phyloP scores from a whole-genome alignment of 1,140 invertebrate genomes.

The Tetramorium parvispinum region DNA sequence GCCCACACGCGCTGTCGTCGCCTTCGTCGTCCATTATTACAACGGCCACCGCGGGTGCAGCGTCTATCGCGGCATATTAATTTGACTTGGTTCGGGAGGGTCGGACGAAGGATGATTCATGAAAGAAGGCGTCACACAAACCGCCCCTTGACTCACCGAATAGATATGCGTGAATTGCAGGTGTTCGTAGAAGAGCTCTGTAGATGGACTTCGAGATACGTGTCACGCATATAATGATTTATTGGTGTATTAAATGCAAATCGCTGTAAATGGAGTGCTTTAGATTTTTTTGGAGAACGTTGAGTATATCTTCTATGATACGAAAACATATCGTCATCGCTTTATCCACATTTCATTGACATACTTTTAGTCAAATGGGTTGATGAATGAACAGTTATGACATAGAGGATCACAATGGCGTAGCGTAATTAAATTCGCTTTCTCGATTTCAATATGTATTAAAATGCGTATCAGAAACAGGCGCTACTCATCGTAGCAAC shows the following conservation, averaged over 20 bases:
- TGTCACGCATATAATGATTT: conserved; percentile 18
- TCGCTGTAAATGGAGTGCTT: not conserved
- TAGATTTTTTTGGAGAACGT: not conserved
- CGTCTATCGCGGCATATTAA: conserved; percentile 54
- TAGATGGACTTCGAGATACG: conserved; percentile 14
- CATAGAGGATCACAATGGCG: not conserved
- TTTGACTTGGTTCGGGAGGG: conserved; percentile 18
- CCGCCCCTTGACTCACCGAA: conserved; percentile 30
- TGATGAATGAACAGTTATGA: not conserved
- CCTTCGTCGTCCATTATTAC: conserved; percentile 37
- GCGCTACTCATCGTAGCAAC: conserved; percentile 33
- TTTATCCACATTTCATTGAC: not conserved
- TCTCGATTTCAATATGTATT: conserved; percentile 14
- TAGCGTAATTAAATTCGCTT: not conserved
- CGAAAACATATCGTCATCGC: not conserved
- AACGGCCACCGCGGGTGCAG: conserved; percentile 27
- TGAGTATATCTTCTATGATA: not conserved
- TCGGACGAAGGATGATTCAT: conserved; percentile 39
- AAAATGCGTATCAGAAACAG: conserved; percentile 30
- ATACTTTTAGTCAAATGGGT: not conserved
- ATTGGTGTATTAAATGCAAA: not conserved
- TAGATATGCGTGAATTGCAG: conserved; percentile 20
- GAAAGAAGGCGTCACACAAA: conserved; percentile 18
- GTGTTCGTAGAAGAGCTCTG: conserved; percentile 38
- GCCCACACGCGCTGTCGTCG: conserved; percentile 54